phyloP scores from a whole-genome alignment of 2,113 vertebrate genomes.

The Motacilla alba region DNA sequence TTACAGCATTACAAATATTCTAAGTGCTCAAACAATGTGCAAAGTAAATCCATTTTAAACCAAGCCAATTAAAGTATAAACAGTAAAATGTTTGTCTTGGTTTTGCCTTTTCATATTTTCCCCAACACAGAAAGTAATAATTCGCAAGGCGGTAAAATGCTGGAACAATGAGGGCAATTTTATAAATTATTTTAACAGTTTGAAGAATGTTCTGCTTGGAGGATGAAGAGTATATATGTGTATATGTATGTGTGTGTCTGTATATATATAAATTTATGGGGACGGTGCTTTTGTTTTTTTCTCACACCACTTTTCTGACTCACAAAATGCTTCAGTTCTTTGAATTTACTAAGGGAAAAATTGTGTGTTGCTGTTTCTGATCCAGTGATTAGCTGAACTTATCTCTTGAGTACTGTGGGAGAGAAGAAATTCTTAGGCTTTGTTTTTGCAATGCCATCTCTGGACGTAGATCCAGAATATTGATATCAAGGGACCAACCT shows the following conservation, averaged over 20 bases:
- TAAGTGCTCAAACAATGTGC: constrained; percentile 6
- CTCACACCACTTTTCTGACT: neutral
- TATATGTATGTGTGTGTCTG: neutral
- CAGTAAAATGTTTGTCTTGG: neutral
- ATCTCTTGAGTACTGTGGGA: neutral
- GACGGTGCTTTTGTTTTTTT: neutral
- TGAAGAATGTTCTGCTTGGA: neutral
- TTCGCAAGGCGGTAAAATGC: neutral
- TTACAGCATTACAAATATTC: constrained; percentile 7
- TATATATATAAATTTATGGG: too few relatives aligned
- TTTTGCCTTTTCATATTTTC: neutral
- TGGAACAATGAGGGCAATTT: constrained; percentile 18
- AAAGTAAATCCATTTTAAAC: constrained; percentile 16
- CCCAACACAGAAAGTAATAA: neutral
- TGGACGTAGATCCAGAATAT: neutral
- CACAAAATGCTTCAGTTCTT: neutral
- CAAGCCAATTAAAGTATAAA: neutral
- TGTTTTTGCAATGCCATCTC: neutral
- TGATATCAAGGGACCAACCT: neutral
- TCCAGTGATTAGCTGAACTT: constrained; percentile 1
- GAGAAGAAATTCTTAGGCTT: neutral
- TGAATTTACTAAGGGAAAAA: constrained; percentile 17
- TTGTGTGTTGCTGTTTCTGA: neutral
- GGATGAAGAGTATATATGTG: neutral
- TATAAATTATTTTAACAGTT: neutral